Base-by-base conservation (phyloP, 2,888 invertebrate genomes). In the Ichneumon xanthorius region DNA sequence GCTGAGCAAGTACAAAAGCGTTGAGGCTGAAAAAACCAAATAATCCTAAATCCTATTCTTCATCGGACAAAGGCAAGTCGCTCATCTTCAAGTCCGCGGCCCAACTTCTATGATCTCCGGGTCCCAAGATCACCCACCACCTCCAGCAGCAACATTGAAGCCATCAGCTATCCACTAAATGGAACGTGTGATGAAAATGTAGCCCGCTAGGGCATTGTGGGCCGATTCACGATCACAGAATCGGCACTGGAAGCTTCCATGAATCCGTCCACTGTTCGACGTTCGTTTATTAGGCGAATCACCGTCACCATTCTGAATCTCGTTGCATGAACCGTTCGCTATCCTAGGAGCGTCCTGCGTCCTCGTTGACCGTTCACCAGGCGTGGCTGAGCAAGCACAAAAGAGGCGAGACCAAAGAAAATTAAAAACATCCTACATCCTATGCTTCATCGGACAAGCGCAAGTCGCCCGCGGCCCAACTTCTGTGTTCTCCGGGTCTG, bases 301-400 rank as follows among this genome's bases (percentile, higher is more conserved):
- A 16, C 45, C 37, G 40, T 37, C 50, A 45, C 22, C 7, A 1
- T n/a, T 11, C 30, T 2, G 11, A 63, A 75, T 48, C 30, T 30
- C 33, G 19, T 33, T 48, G 61, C 63, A 33, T 19, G 33, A 63
- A 48, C 30, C 73, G n/a, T 75, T 61, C 61, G 26, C 45, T 3
- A n/a, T 68, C 45, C 40, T 5, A 26, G 30, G 26, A 48, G 30
- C 48, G 0, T 4, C 40, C 9, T 40, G 19, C 67, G 67, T 19
- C 14, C 45, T 48, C 19, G 22, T 14, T 19, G 50, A 33, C 48
- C 70, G 30, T 70, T 70, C 88, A 89, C 89, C 89, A 91, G 91
- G 91, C 92, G 92, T 91, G 92, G 91, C 90, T 90, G 92, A 90
- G 84, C 92, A 90, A 92, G 89, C 88, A 91, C 90, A 91, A 92